Conservation (phyloP, 2,888 invertebrate genomes). For the Herminia tarsipennalis region DNA sequence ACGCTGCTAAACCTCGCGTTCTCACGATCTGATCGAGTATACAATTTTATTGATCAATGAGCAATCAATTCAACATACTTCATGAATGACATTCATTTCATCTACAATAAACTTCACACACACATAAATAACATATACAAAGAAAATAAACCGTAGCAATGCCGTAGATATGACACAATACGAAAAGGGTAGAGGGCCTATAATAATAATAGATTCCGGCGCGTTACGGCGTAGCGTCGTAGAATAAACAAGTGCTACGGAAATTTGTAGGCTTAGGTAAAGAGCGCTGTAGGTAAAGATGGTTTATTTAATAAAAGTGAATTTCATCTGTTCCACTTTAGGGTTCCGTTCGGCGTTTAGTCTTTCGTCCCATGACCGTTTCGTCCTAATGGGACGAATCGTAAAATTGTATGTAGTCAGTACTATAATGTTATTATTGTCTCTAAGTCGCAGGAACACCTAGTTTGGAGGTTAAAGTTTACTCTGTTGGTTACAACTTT, state of each 20-base stretch:
- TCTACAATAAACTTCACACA: constrained; percentile 22
- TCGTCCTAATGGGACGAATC: no score
- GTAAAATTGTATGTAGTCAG: no score
- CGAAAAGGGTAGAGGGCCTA: constrained; percentile 43
- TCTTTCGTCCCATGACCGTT: no score
- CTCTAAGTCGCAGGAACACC: no score
- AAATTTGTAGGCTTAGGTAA: constrained; percentile 51
- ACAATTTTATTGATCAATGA: no score
- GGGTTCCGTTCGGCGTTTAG: no score
- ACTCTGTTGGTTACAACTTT: no score
- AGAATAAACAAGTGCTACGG: constrained; percentile 71
- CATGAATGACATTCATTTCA: background rate
- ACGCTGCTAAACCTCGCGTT: no score
- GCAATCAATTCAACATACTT: no score
- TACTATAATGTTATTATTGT: no score
- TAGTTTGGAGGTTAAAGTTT: no score
- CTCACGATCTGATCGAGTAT: no score
- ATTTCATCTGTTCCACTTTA: constrained; percentile 30
- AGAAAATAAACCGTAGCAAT: constrained; percentile 39
- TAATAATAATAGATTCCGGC: constrained; percentile 52
- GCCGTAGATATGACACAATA: constrained; percentile 46
- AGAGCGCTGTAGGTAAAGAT: constrained; percentile 35
- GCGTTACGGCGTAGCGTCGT: constrained; percentile 60
- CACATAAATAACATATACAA: constrained; percentile 32
- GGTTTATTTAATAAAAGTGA: constrained; percentile 44